Base-by-base conservation (phyloP, 1,140 invertebrate genomes). In the Stenopsyche tienmushanensis region DNA sequence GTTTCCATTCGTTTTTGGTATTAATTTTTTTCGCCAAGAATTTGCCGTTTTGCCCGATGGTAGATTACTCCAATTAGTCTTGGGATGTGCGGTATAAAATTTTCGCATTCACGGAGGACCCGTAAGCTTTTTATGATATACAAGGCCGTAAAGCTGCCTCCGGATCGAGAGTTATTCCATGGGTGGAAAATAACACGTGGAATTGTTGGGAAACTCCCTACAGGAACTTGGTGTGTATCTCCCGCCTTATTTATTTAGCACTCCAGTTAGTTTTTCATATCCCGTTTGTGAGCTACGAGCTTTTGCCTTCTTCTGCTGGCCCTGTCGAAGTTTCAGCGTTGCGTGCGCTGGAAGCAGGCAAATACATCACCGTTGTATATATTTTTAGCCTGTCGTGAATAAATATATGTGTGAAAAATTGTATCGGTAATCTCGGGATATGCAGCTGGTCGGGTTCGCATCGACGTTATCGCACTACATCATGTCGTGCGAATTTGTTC, bases 51-150 rank as follows among this genome's bases (percentile, higher is more conserved):
- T n/a, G n/a, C n/a, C n/a, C n/a, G n/a, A n/a, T n/a, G n/a, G n/a
- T n/a, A n/a, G n/a, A n/a, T n/a, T n/a, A n/a, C n/a, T n/a, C n/a
- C n/a, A n/a, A n/a, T n/a, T n/a, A n/a, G n/a, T n/a, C n/a, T n/a
- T n/a, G n/a, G n/a, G n/a, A n/a, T n/a, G n/a, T n/a, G n/a, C n/a
- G n/a, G n/a, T n/a, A n/a, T n/a, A n/a, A n/a, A n/a, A n/a, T n/a
- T n/a, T n/a, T n/a, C n/a, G n/a, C n/a, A n/a, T n/a, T n/a, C n/a
- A n/a, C n/a, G n/a, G n/a, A n/a, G n/a, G n/a, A 10, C 23, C 45
- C 20, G 45, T 17, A 13, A 52, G 49, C 52, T 54, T 54, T n/a
- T 54, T 54, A 54, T 54, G 52, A 54, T 54, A 54, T 54, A 54
- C 52, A 54, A 25, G 52, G 52, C 52, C 24, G 52, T 54, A 54